phyloP scores from a whole-genome alignment of 2,113 vertebrate genomes.

The Calyptommatus sinebrachiatus region DNA sequence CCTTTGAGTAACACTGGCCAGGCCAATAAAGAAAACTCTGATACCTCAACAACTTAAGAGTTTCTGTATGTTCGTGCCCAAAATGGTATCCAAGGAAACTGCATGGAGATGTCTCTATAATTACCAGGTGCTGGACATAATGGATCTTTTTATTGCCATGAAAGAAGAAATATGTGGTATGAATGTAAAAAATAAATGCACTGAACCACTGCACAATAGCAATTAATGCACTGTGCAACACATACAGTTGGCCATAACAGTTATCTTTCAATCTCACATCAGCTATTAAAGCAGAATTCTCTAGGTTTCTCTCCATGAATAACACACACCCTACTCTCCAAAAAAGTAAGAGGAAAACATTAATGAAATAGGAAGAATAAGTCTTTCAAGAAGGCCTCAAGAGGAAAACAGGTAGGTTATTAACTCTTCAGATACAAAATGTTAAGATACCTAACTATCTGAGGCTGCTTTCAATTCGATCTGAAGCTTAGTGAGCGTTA shows the following conservation, averaged over 20 bases:
- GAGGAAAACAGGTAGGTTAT: neutral
- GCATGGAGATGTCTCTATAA: neutral
- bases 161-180: neutral
- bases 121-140: no score
- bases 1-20: no score
- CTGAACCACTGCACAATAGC: neutral
- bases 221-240: no score
- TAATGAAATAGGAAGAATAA: neutral
- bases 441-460: neutral
- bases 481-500: neutral
- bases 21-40: no score
- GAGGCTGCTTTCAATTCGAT: neutral
- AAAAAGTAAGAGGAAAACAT: neutral
- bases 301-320: neutral
- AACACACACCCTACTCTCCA: neutral
- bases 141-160: no score
- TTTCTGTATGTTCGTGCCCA: no score
- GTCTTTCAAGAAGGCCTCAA: neutral
- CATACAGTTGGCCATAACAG: no score
- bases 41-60: no score
- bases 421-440: neutral
- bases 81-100: neutral
- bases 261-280: neutral
- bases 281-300: neutral
- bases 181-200: no score